Base-by-base conservation (phyloP, 2,888 invertebrate species). In the Athalia rosae region DNA sequence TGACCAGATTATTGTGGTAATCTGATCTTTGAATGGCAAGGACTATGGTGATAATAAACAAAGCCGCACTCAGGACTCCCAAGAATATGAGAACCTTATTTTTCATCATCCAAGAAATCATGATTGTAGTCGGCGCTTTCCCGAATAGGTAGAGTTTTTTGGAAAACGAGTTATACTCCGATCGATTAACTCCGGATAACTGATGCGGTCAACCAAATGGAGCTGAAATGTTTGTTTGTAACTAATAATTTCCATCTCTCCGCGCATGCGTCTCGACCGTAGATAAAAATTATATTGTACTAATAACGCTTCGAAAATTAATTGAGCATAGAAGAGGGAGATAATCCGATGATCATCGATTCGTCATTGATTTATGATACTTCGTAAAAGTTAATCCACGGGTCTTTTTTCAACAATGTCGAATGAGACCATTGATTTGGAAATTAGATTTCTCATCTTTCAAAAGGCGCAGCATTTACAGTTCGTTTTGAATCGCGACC, bases 31-130 rank as follows among this genome's bases (percentile, higher is more conserved):
- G 87, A 9, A 91, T 90, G 0, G 92, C 92, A 67, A 93, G 85
- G 8, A 91, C 90, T 76, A 93, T 90, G 0, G 93, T 93, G 0
- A 93, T 90, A 9, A 93, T 88, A 3, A 91, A 88, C 45, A 94
- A 91, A 50, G 90, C 90, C 41, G 90, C 81, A 41, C 89, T 83
- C 0, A 89, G 82, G 64, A 89, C 59, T 63, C 87, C 84, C 59
- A 92, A 86, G 74, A 91, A 82, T 4, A 90, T 28, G 1, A 91
- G 73, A 8, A 91, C 67, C 83, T 92, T 92, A 79, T 91, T 86
- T 7, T 83, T 62, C 45, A 80, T 56, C n/a, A 69, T n/a, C 69
- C 69, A 69, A 11, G 53, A 28, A 41, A 69, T 28, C 69, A 69
- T 69, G 6, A 41, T 53, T 53, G 53, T n/a, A 9, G 53, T 4